These are phyloP conservation scores for Notolabrus celidotus DNA, from an alignment of 2,797 vertebrate species.

Conservation along the genomic window DNA sequence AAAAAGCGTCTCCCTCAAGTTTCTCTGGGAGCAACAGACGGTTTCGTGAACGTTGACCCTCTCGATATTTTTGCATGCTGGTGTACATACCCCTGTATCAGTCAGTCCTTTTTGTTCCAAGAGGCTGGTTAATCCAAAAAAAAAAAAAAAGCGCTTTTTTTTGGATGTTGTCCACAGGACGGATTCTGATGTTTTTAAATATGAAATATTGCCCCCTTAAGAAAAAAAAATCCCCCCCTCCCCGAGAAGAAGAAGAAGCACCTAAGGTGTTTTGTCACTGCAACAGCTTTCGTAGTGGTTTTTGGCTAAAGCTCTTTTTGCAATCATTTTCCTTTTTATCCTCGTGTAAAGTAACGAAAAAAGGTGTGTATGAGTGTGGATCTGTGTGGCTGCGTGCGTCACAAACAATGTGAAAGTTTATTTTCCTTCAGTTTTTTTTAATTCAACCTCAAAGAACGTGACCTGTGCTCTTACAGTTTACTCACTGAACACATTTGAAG, in stretches of 20 bases:
- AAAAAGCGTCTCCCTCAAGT: constrained; percentile 23
- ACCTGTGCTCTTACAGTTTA: constrained; percentile 39
- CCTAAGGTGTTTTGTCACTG: constrained; percentile 76
- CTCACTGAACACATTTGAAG: constrained; percentile 38
- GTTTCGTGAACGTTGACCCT: constrained; percentile 57
- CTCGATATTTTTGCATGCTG: constrained; percentile 85
- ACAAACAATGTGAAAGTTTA: constrained; percentile 58
- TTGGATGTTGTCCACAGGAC: constrained; percentile 73
- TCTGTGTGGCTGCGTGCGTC: constrained; percentile 65
- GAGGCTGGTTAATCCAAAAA: constrained; percentile 70
- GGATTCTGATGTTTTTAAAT: constrained; percentile 73
- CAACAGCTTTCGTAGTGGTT: constrained; percentile 77
- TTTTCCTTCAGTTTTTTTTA: constrained; percentile 35
- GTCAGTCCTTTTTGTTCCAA: constrained; percentile 68
- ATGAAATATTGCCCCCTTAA: constrained; percentile 68
- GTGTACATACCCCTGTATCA: constrained; percentile 76
- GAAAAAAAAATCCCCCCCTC: constrained; percentile 57
- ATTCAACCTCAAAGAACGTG: constrained; percentile 43
- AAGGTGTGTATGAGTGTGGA: constrained; percentile 61
- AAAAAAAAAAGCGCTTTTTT: constrained; percentile 65
- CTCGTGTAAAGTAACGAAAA: constrained; percentile 70
- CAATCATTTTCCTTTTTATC: constrained; percentile 63
- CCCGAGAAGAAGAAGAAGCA: constrained; percentile 63
- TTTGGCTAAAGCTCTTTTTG: constrained; percentile 78
- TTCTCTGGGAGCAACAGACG: constrained; percentile 40